phyloP scores from a whole-genome alignment of 1,140 invertebrate species.

The Dinothrombium tinctorium region DNA sequence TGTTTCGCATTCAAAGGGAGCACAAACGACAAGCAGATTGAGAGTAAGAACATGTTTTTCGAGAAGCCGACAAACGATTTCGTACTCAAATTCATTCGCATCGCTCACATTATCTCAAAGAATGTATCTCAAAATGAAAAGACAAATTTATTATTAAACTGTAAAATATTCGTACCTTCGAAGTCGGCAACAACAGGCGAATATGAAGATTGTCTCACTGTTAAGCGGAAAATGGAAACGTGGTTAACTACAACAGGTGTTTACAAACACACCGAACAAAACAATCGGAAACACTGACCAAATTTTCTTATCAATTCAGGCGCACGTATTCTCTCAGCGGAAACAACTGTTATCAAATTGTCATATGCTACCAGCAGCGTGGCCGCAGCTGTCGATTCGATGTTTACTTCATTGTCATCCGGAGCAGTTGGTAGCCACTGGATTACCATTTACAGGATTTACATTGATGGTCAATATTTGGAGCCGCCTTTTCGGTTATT shows the following conservation, averaged over 20 bases:
- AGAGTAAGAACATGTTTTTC: not conserved
- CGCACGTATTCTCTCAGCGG: not conserved
- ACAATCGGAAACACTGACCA: too few species aligned
- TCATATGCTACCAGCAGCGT: not conserved
- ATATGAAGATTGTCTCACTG: not conserved
- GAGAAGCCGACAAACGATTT: not conserved
- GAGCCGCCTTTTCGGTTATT: slow-evolving; percentile 1
- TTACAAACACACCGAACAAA: not conserved
- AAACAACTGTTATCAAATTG: slow-evolving; percentile 1
- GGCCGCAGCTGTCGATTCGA: slow-evolving; percentile 1
- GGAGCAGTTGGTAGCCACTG: not conserved
- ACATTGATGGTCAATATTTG: slow-evolving; percentile 1
- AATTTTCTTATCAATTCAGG: not conserved
- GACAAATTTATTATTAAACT: not conserved
- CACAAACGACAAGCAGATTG: not conserved
- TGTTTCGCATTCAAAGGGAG: not conserved
- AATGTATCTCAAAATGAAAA: not conserved
- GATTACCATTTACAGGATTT: not conserved
- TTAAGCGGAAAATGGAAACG: slow-evolving; percentile 3
- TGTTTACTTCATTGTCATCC: not conserved
- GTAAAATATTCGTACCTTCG: slow-evolving; percentile 2
- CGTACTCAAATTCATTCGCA: not conserved
- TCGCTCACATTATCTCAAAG: not conserved
- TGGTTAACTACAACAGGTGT: slow-evolving; percentile 4
- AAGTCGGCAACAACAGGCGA: not conserved